A percentile compares a stretch with the other conserved stretches of the same genome.
Conservation (phyloP, 2,797 vertebrate genomes). For the Cygnus olor region DNA sequence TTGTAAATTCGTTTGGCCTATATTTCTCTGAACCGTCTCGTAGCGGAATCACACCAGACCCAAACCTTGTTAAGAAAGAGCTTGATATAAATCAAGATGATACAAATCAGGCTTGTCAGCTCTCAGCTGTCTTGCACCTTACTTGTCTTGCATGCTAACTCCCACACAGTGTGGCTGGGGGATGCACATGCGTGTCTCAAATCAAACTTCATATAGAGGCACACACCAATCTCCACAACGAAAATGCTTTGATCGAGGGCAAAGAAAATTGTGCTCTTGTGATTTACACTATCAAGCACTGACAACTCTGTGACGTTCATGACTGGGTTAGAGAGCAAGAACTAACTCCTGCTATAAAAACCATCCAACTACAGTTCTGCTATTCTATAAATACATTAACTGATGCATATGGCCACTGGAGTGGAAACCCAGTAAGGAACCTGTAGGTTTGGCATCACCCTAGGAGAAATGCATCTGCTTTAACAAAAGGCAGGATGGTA, state of each 20-base stretch:
- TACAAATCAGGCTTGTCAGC: not conserved
- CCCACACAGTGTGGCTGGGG: not conserved
- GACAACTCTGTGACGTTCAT: not conserved
- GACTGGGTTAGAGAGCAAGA: not conserved
- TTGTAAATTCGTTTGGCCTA: not conserved
- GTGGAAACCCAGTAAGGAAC: not conserved
- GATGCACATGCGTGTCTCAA: not conserved
- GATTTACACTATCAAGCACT: not conserved
- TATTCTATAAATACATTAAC: not conserved
- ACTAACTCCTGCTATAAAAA: not conserved
- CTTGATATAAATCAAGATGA: not conserved
- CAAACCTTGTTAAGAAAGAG: not conserved
- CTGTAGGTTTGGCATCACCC: not conserved
- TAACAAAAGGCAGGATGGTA: not conserved
- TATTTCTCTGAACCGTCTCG: not conserved
- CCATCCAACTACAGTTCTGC: not conserved
- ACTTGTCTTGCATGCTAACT: too few species aligned
- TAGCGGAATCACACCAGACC: accelerated
- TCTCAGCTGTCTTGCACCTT: not conserved
- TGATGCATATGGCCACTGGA: not conserved
- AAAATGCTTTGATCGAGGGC: not conserved
- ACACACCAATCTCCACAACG: not conserved
- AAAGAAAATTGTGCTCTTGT: not conserved
- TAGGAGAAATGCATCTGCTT: not conserved
- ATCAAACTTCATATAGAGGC: not conserved